Conservation (phyloP, 2,113 vertebrate genomes). For the Eolophus roseicapilla region DNA sequence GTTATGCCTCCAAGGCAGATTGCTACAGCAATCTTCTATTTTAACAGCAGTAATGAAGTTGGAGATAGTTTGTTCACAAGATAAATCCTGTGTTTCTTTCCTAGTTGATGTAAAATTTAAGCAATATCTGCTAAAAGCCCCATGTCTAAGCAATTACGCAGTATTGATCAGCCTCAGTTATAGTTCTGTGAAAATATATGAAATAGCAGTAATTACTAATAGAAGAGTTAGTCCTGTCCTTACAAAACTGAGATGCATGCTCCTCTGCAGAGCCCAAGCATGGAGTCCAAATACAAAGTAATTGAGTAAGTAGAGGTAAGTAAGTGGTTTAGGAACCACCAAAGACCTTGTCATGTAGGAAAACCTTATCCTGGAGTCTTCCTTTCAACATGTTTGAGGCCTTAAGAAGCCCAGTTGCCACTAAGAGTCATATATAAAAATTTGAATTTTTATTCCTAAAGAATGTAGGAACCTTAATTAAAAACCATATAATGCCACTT, state of each 20-base stretch:
- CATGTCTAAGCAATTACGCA: neutral
- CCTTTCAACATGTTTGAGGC: neutral
- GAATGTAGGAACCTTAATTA: neutral
- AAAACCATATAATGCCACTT: neutral
- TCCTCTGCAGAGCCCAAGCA: neutral
- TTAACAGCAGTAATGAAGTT: neutral
- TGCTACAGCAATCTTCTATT: neutral
- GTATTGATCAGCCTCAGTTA: neutral
- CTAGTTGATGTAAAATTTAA: neutral
- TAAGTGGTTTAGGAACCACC: neutral
- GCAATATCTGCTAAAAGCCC: neutral
- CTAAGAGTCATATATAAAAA: fast-evolving
- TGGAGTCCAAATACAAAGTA: neutral
- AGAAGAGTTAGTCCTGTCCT: neutral
- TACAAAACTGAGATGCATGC: neutral
- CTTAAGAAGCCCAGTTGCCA: neutral
- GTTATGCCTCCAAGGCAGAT: neutral
- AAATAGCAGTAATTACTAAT: neutral
- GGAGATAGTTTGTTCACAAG: neutral
- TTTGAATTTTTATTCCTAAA: neutral
- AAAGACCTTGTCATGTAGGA: neutral
- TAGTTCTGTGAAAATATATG: neutral
- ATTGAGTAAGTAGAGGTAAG: neutral
- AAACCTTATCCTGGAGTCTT: neutral
- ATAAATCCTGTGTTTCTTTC: neutral